These are phyloP conservation scores for Danio jaintianensis DNA, from an alignment of 2,797 vertebrate genomes.

Conservation along the genomic window DNA sequence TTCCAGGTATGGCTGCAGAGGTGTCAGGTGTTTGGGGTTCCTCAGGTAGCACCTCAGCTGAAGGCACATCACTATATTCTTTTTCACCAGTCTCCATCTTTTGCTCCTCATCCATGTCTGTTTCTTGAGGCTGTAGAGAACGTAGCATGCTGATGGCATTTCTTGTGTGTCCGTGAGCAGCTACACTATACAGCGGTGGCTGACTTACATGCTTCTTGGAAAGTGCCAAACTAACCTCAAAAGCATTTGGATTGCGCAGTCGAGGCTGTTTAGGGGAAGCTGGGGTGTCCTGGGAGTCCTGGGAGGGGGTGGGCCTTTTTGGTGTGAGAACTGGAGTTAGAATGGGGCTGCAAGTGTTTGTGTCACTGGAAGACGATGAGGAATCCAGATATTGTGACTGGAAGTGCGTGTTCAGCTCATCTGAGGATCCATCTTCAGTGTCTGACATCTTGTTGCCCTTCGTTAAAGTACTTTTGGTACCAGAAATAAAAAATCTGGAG, in stretches of 20 bases:
- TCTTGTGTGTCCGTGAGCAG: constrained; percentile 84
- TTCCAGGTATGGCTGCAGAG: constrained; percentile 68
- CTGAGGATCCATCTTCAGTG: constrained; percentile 82
- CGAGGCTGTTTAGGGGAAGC: constrained; percentile 80
- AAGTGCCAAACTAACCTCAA: constrained; percentile 77
- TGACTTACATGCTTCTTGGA: constrained; percentile 94
- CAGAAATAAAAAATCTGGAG: constrained; percentile 69
- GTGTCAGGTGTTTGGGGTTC: constrained; percentile 65
- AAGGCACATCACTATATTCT: constrained; percentile 65
- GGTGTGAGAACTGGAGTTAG: constrained; percentile 82
- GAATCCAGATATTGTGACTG: constrained; percentile 89
- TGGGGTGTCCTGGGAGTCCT: constrained; percentile 71
- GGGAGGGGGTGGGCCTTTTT: constrained; percentile 80
- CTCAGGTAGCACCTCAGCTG: constrained; percentile 55
- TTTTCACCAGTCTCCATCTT: constrained; percentile 82
- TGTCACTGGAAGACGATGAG: constrained; percentile 87
- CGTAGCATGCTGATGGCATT: constrained; percentile 98
- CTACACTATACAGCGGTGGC: constrained; percentile 86
- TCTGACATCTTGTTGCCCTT: constrained; percentile 64
- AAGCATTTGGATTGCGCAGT: constrained; percentile 82
- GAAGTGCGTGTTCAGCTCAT: constrained; percentile 91
- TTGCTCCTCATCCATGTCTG: constrained; percentile 86
- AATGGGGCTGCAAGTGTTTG: constrained; percentile 86
- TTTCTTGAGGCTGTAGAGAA: constrained; percentile 87
- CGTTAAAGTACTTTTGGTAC: constrained; percentile 37